Evolutionary conservation across 2,888 invertebrate species (phyloP).

Genomic region (Leptinotarsa rubiginosa): DNA sequence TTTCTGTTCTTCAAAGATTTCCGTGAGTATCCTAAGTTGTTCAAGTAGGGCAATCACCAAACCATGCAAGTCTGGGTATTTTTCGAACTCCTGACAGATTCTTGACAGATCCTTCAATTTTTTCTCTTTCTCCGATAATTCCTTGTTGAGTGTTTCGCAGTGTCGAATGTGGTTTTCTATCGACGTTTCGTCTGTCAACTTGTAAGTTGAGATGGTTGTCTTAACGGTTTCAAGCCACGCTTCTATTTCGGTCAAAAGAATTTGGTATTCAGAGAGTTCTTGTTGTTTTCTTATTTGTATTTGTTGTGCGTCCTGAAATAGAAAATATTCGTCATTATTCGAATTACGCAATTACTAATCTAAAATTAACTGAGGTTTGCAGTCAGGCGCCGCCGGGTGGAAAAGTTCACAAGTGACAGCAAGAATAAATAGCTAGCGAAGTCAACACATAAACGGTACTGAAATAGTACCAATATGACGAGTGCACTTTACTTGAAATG

Average conservation of each 20-base stretch:
- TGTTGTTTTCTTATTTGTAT: constrained; percentile 68
- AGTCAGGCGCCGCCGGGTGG: constrained; percentile 22
- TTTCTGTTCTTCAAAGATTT: constrained; percentile 73
- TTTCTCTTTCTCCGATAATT: constrained; percentile 67
- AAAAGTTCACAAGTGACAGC: constrained; percentile 23
- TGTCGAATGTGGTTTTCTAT: constrained; percentile 58
- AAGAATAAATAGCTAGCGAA: constrained; percentile 26
- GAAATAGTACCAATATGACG: background rate
- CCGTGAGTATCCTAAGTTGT: constrained; percentile 71
- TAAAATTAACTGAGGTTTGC: constrained; percentile 32
- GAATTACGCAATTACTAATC: constrained; percentile 28
- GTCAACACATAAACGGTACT: background rate
- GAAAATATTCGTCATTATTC: constrained; percentile 35
- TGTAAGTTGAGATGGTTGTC: constrained; percentile 54
- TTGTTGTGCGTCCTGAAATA: constrained; percentile 69
- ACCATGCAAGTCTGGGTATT: constrained; percentile 66
- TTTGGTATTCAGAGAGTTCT: constrained; percentile 70
- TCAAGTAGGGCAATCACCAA: constrained; percentile 68
- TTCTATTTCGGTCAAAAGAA: constrained; percentile 69
- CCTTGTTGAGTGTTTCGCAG: constrained; percentile 59
- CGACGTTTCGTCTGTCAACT: constrained; percentile 54
- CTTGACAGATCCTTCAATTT: constrained; percentile 67
- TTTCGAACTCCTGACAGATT: constrained; percentile 67
- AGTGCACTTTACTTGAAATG: background rate
- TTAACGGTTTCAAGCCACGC: constrained; percentile 69